Base-by-base conservation (phyloP, 92 coral and sea anemone species). In the Nematostella vectensis region DNA sequence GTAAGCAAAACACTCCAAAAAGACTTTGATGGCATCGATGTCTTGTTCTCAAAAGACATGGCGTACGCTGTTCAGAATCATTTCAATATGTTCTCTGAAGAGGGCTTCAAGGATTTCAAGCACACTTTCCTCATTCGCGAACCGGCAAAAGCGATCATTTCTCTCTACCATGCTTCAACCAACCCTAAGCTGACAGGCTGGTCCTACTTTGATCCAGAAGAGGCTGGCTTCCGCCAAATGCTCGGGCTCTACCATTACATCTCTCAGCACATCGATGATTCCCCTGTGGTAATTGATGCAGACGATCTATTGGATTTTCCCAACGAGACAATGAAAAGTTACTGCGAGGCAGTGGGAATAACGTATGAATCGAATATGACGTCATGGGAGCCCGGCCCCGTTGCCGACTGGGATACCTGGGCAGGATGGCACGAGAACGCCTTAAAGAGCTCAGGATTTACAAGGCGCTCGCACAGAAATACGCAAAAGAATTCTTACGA, bases 181-280 rank as follows among this genome's bases (percentile, higher is more conserved):
- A 89, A 85, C 65, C 82, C 89, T n/a, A 76, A 70, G 66, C 88
- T 85, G 31, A 85, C 97, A n/a, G 97, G 97, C 30, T 89, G 95
- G 95, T 81, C 74, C 51, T 73, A 85, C 54, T 89, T 89, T 58
- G 89, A 89, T 47, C 84, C 89, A 27, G 65, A 67, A 6, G 95
- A 89, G 53, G 87, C 86, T 31, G 97, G 97, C 25, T 89, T 81
- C 33, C 83, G 86, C 23, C 97, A 89, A 72, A 63, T 89, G 83
- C 65, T 42, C 47, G 97, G 77, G 51, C 52, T 89, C 36, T 85
- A 81, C 33, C 63, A 85, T 38, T 85, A 85, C 56, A 71, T 89
- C 40, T 63, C 69, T 42, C 68, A 76, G 40, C 57, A 86, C 39
- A 47, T 81, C 37, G 68, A 85, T 54, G 33, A 65, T 17, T 54